Evolutionary conservation across 2,888 invertebrate genomes (phyloP).

Genomic region (Brachypalpus laphriformis): DNA sequence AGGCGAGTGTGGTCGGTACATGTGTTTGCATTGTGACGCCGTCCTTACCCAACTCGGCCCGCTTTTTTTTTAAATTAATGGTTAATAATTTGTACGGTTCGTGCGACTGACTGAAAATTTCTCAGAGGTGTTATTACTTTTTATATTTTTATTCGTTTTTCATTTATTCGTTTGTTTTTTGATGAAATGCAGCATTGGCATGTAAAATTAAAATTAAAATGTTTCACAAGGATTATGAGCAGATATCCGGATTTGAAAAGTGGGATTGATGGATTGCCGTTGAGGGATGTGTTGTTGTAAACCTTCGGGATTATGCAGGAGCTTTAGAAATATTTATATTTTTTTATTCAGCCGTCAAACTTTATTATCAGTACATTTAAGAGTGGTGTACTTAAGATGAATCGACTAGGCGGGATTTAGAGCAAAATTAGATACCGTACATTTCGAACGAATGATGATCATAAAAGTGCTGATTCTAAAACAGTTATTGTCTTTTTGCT

Average conservation of each 20-base stretch:
- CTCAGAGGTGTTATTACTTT: conserved; percentile 45
- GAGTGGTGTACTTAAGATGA: too few relatives aligned
- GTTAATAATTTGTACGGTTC: conserved; percentile 62
- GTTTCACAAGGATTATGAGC: conserved; percentile 60
- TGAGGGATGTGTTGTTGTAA: conserved; percentile 45
- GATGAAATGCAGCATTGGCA: conserved; percentile 23
- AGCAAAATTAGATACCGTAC: too few relatives aligned
- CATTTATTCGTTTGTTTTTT: conserved; percentile 35
- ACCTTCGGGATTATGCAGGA: conserved; percentile 45
- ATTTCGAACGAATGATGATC: too few relatives aligned
- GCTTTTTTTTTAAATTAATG: conserved; percentile 66
- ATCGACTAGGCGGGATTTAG: too few relatives aligned
- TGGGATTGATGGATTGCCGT: conserved; percentile 55
- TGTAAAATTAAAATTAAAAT: conserved; percentile 56
- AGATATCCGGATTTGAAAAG: conserved; percentile 61
- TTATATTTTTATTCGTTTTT: conserved; percentile 20
- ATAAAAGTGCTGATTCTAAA: too few relatives aligned
- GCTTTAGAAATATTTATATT: conserved; percentile 11
- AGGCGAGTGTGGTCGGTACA: conserved; percentile 68
- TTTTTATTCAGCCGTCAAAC: not conserved
- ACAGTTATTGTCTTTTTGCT: too few relatives aligned
- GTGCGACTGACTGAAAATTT: conserved; percentile 51
- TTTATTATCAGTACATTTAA: too few relatives aligned
- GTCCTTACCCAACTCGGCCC: conserved; percentile 23
- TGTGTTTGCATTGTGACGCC: conserved; percentile 66